phyloP scores from a whole-genome alignment of 1,140 invertebrate species.

The Heliothis subflexa region DNA sequence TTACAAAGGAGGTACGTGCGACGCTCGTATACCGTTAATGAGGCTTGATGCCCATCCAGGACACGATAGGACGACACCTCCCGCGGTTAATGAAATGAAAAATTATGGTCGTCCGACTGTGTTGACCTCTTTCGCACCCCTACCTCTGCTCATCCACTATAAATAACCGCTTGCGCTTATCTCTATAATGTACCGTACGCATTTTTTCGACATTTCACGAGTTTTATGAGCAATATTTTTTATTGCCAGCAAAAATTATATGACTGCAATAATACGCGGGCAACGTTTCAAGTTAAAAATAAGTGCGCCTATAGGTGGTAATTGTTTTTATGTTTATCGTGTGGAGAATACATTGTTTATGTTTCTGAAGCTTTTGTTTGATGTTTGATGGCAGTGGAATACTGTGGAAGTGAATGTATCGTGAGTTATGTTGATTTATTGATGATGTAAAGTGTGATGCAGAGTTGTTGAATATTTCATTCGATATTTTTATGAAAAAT shows the following conservation, averaged over 20 bases:
- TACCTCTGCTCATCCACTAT: conserved; percentile 70
- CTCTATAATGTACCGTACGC: conserved; percentile 49
- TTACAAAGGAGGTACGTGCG: conserved; percentile 29
- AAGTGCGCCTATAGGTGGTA: conserved; percentile 16
- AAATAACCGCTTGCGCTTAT: conserved; percentile 61
- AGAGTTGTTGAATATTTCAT: no score
- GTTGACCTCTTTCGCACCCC: conserved; percentile 76
- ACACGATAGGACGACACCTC: conserved; percentile 58
- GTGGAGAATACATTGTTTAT: conserved; percentile 5
- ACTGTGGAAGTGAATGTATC: not conserved
- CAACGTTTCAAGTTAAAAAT: conserved; percentile 31
- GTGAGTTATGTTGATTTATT: no score
- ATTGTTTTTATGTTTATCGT: conserved; percentile 24
- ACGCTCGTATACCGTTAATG: conserved; percentile 57
- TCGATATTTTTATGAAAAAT: no score
- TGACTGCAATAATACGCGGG: conserved; percentile 37
- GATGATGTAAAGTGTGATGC: no score
- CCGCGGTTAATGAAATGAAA: conserved; percentile 76
- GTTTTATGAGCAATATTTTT: conserved; percentile 48
- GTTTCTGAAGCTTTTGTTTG: not conserved
- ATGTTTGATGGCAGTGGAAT: not conserved
- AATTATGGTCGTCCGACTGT: conserved; percentile 77
- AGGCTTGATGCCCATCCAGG: conserved; percentile 72
- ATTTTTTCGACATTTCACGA: conserved; percentile 38
- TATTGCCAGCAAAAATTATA: conserved; percentile 43